Evolutionary conservation across 2,888 invertebrate species (phyloP).

Genomic region (Eupithecia tripunctaria): DNA sequence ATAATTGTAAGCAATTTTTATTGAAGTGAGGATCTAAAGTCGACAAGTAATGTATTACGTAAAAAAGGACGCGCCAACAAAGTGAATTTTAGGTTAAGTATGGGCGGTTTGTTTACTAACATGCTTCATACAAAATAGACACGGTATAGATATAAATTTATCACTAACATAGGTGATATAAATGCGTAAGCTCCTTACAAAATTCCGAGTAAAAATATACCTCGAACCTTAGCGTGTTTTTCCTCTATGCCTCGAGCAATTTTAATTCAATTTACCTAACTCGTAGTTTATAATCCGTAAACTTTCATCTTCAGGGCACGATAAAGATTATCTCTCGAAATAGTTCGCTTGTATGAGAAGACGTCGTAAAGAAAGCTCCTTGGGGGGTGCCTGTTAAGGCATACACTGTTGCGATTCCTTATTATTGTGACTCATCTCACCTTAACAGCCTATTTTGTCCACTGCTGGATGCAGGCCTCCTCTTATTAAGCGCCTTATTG

Average conservation of each 20-base stretch:
- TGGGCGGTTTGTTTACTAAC: too few relatives aligned
- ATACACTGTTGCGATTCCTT: slow-evolving; percentile 1
- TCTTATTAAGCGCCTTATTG: too few relatives aligned
- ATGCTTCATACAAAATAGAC: too few relatives aligned
- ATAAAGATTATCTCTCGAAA: slow-evolving; percentile 41
- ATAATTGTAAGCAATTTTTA: too few relatives aligned
- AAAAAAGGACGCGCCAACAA: too few relatives aligned
- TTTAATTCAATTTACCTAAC: slow-evolving; percentile 33
- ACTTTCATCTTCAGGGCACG: slow-evolving; percentile 38
- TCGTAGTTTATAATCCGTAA: slow-evolving; percentile 41
- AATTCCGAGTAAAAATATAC: slow-evolving; percentile 11
- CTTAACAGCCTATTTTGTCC: too few relatives aligned
- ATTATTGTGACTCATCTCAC: background rate
- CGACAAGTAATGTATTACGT: too few relatives aligned
- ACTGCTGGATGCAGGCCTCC: too few relatives aligned
- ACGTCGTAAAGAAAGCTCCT: slow-evolving; percentile 48
- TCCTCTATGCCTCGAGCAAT: background rate
- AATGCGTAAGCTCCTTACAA: slow-evolving; percentile 7
- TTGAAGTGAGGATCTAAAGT: too few relatives aligned
- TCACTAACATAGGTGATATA: too few relatives aligned
- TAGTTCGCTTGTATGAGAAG: slow-evolving; percentile 41
- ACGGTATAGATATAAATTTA: too few relatives aligned
- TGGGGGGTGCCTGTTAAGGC: background rate
- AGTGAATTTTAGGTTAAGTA: too few relatives aligned
- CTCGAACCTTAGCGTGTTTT: slow-evolving; percentile 3